Percentiles rank a stretch among this genome's conserved stretches.
phyloP scores from a whole-genome alignment of 1,140 invertebrate genomes.

The Dreissena rostriformis region DNA sequence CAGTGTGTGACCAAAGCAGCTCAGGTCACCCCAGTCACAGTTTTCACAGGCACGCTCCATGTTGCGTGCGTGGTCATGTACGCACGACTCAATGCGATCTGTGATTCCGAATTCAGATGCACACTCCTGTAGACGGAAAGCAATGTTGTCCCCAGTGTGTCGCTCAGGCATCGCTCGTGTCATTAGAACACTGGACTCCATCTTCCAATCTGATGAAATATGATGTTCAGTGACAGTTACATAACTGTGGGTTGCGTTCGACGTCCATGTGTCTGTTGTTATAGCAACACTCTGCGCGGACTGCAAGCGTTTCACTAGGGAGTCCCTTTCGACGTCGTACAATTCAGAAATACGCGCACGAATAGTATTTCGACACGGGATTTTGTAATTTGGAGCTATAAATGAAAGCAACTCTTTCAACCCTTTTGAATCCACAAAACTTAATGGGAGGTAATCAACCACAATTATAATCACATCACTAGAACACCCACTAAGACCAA shows the following conservation, averaged over 20 bases:
- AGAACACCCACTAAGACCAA: too few relatives aligned
- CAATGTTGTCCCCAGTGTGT: constrained; percentile 10
- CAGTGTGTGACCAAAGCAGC: constrained; percentile 24
- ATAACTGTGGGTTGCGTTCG: constrained; percentile 7
- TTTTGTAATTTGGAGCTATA: background rate
- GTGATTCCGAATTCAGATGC: constrained; percentile 4
- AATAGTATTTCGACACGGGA: background rate
- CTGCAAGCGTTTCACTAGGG: background rate
- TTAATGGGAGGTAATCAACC: background rate
- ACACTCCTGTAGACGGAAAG: background rate
- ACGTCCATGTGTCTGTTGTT: constrained; percentile 7
- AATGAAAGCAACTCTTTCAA: background rate
- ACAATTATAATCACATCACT: constrained; percentile 9
- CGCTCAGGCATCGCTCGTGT: constrained; percentile 21
- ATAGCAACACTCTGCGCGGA: background rate
- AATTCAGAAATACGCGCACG: background rate
- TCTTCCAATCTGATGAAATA: background rate
- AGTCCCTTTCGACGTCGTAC: background rate
- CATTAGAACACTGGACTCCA: background rate
- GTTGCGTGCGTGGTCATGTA: constrained; percentile 5
- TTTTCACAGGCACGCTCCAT: background rate
- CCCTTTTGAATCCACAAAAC: background rate
- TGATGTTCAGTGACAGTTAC: constrained; percentile 19
- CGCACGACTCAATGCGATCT: background rate
- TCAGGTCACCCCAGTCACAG: constrained; percentile 4